These are phyloP conservation scores for Lithobates pipiens DNA, from an alignment of 2,797 vertebrate genomes.

Conservation along the genomic window DNA sequence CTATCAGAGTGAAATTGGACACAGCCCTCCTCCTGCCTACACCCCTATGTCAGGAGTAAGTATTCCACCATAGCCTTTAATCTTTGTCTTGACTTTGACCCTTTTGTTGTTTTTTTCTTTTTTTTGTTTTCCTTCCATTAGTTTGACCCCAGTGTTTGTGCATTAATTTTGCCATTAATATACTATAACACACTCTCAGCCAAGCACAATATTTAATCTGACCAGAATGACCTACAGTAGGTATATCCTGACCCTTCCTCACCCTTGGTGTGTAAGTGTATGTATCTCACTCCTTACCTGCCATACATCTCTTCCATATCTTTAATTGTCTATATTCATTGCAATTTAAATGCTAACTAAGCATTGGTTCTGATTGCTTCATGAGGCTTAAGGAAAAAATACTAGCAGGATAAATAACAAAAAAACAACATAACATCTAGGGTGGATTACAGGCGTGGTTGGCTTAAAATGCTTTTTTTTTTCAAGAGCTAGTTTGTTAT, in stretches of 20 bases:
- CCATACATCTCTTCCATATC: not conserved
- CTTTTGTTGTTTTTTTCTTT: slow-evolving; percentile 32
- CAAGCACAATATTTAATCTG: not conserved
- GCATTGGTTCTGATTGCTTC: not conserved
- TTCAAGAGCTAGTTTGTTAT: not conserved
- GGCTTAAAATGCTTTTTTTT: not conserved
- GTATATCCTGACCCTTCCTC: not conserved
- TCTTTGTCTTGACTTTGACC: slow-evolving; percentile 62
- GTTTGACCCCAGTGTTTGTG: not conserved
- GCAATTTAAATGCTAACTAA: not conserved
- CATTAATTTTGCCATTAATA: not conserved
- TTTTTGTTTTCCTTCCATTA: slow-evolving; percentile 14
- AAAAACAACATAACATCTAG: not conserved
- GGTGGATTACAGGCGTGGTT: not conserved
- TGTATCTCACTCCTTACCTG: not conserved
- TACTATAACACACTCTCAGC: not conserved
- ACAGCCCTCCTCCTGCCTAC: slow-evolving; percentile 84
- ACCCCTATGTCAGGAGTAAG: slow-evolving; percentile 83
- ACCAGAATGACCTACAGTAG: not conserved
- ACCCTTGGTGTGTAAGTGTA: not conserved
- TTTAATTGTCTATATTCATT: not conserved
- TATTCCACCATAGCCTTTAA: slow-evolving; percentile 76
- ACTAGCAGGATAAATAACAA: not conserved
- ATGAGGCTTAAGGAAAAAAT: not conserved
- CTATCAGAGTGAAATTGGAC: slow-evolving; percentile 84